These are phyloP conservation scores for Xanthorhoe designata DNA, from an alignment of 2,888 invertebrate species.

Conservation along the genomic window DNA sequence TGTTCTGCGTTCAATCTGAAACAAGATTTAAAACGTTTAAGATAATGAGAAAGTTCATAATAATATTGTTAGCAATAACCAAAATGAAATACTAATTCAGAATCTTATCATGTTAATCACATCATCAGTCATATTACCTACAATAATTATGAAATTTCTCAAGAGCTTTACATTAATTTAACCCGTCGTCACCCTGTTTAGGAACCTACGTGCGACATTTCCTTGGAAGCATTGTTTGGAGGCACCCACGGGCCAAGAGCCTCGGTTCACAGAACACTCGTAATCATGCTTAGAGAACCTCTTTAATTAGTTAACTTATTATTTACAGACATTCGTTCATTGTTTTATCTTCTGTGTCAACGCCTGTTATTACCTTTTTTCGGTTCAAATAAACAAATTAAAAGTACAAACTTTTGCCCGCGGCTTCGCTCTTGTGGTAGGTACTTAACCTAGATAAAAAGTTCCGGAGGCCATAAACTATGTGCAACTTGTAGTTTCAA, in stretches of 20 bases:
- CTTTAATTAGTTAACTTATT: not conserved
- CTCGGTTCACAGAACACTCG: conserved; percentile 4
- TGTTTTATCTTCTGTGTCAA: not conserved
- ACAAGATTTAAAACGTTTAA: conserved; percentile 30
- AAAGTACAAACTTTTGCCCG: too few species aligned
- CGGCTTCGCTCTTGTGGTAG: too few species aligned
- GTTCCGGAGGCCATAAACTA: too few species aligned
- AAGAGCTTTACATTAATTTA: conserved; percentile 36
- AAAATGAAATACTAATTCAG: not conserved
- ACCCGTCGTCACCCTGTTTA: conserved; percentile 27
- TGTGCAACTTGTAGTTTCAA: too few species aligned
- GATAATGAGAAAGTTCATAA: not conserved
- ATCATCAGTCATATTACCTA: conserved; percentile 15
- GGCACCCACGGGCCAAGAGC: not conserved
- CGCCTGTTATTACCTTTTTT: not conserved
- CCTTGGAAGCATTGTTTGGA: conserved; percentile 16
- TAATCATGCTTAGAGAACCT: not conserved
- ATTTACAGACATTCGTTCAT: not conserved
- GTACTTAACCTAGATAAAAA: too few species aligned
- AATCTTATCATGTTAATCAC: not conserved
- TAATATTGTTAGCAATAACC: not conserved
- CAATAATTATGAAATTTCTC: conserved; percentile 32
- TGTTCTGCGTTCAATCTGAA: conserved; percentile 34
- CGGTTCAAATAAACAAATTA: not conserved
- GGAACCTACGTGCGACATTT: conserved; percentile 1